phyloP scores from a whole-genome alignment of 2,797 vertebrate genomes.

The Myoxocephalus aenaeus region DNA sequence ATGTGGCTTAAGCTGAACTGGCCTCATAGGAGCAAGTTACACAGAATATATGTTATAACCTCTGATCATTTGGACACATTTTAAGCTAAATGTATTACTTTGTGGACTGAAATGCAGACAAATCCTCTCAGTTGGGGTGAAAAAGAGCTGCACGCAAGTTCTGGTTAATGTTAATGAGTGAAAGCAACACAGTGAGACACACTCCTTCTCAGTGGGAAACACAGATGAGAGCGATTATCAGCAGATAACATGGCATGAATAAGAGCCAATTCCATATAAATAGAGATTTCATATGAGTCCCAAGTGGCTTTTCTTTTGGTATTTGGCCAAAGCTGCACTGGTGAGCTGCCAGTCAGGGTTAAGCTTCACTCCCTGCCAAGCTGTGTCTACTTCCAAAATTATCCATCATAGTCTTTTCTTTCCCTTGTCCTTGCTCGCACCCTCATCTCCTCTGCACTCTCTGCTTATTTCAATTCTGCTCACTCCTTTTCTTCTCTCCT shows the following conservation, averaged over 20 bases:
- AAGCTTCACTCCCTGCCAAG: constrained; percentile 33
- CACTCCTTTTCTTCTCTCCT: constrained; percentile 73
- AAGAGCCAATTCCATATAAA: constrained; percentile 44
- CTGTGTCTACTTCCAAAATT: constrained; percentile 69
- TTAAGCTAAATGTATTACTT: not conserved
- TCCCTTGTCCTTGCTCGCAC: constrained; percentile 46
- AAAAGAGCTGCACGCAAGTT: not conserved
- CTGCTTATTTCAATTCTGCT: constrained; percentile 61
- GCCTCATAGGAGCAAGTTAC: not conserved
- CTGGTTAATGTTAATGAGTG: constrained; percentile 32
- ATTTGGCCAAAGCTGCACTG: constrained; percentile 52
- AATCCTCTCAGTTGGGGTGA: not conserved
- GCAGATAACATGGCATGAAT: constrained; percentile 48
- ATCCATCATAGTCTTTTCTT: constrained; percentile 54
- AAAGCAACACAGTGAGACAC: constrained; percentile 37
- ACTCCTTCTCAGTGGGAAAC: constrained; percentile 25
- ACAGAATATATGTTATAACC: not conserved
- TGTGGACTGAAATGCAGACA: not conserved
- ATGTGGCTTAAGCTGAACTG: constrained; percentile 2
- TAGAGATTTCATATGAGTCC: constrained; percentile 63
- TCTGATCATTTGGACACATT: not conserved
- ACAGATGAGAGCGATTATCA: constrained; percentile 38
- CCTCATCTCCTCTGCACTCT: constrained; percentile 53
- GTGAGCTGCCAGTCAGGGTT: constrained; percentile 27
- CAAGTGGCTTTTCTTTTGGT: constrained; percentile 46